These are phyloP conservation scores for Sorex maritimensis DNA, from an alignment of 2,797 vertebrate genomes.

Conservation along the genomic window DNA sequence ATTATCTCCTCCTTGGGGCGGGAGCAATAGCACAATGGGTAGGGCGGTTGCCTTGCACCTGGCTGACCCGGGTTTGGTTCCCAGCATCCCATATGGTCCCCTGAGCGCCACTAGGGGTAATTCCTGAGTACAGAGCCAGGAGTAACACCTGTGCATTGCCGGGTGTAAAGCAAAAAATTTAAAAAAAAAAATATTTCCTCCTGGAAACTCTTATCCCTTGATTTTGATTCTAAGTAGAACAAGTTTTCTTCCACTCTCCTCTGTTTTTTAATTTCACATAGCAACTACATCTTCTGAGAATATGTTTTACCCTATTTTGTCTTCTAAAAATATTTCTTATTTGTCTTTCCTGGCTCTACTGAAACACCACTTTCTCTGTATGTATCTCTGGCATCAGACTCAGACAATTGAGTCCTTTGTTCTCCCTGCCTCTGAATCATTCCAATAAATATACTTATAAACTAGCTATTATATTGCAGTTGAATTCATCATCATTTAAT, in stretches of 20 bases:
- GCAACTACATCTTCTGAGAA: not conserved
- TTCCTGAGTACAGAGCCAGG: too few species aligned
- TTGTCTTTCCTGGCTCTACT: not conserved
- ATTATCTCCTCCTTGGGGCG: constrained; percentile 1
- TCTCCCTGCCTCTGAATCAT: not conserved
- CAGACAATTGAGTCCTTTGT: constrained; percentile 15
- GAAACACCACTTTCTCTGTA: not conserved
- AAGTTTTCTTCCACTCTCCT: not conserved
- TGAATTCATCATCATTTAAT: constrained; percentile 63
- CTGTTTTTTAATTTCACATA: not conserved
- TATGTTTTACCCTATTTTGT: not conserved
- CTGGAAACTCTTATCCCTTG: not conserved
- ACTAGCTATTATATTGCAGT: not conserved
- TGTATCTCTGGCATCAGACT: not conserved
- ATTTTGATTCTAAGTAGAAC: not conserved
- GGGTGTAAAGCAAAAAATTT: too few species aligned
- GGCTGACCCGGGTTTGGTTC: too few species aligned
- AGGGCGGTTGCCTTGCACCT: too few species aligned
- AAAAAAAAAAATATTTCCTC: not conserved
- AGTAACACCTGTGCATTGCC: too few species aligned
- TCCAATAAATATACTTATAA: not conserved
- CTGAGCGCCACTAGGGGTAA: too few species aligned
- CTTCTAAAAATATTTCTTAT: not conserved
- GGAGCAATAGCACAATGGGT: too few species aligned
- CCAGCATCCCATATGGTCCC: too few species aligned